Evolutionary conservation across 1,140 invertebrate genomes (phyloP).

Genomic region (Drosophila parvula): DNA sequence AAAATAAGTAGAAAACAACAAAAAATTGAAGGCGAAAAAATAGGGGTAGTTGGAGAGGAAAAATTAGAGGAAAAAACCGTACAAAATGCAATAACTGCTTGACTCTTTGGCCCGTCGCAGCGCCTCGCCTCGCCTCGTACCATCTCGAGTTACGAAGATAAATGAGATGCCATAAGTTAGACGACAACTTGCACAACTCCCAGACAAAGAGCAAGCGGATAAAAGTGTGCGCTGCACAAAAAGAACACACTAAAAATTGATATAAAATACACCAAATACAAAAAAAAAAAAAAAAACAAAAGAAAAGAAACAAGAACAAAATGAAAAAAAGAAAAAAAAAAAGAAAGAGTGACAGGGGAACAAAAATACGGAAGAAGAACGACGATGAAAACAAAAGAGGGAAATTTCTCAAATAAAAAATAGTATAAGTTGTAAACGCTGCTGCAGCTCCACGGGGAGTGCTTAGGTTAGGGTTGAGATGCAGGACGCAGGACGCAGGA

Average conservation of each 20-base stretch:
- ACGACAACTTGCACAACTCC: conserved; percentile 72
- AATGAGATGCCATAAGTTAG: conserved; percentile 82
- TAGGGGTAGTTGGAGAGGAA: background rate
- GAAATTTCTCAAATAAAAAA: conserved; percentile 46
- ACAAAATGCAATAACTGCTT: conserved; percentile 70
- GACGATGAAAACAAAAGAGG: conserved; percentile 27
- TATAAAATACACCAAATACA: conserved; percentile 56
- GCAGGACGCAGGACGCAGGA: conserved; percentile 8
- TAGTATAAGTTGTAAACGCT: conserved; percentile 50
- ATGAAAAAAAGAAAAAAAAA: background rate
- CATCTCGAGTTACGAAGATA: conserved; percentile 72
- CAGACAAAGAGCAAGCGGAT: conserved; percentile 37
- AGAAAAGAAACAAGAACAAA: background rate
- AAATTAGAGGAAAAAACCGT: background rate
- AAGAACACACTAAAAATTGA: conserved; percentile 69
- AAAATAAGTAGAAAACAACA: conserved; percentile 15
- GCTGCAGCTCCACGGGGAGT: conserved; percentile 31
- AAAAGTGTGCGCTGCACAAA: conserved; percentile 29
- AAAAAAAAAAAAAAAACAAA: background rate
- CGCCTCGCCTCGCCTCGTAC: background rate
- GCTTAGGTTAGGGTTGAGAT: conserved; percentile 29
- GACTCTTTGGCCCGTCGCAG: background rate
- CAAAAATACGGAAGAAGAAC: conserved; percentile 19
- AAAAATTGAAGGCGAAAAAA: background rate
- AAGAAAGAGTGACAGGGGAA: background rate